phyloP scores from a whole-genome alignment of 2,113 vertebrate species.

The Vulpes vulpes region DNA sequence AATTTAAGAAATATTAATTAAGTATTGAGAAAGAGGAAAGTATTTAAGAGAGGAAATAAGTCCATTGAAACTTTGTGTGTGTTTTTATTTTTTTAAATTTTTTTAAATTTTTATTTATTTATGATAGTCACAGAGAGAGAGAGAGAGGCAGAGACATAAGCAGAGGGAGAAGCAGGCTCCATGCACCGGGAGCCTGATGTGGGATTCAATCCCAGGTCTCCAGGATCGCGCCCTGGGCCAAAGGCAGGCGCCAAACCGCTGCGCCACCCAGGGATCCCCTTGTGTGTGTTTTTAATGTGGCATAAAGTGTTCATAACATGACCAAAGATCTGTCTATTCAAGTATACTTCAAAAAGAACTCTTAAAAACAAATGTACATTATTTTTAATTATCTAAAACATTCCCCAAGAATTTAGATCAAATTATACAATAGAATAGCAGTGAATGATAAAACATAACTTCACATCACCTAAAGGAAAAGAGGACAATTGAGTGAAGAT shows the following conservation, averaged over 20 bases:
- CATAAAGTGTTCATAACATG: constrained; percentile 14
- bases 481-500: constrained; percentile 51
- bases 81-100: not conserved
- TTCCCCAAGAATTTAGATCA: not conserved
- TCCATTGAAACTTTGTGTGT: not conserved
- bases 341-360: constrained; percentile 42
- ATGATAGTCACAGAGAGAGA: no score
- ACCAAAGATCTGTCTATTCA: not conserved
- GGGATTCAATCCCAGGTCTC: no score
- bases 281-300: not conserved
- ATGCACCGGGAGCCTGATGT: no score
- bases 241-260: no score
- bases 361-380: not conserved
- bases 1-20: not conserved
- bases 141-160: no score
- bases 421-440: not conserved
- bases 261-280: no score
- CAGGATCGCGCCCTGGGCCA: no score
- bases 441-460: not conserved
- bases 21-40: not conserved
- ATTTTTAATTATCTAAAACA: constrained; percentile 55
- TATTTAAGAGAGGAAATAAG: not conserved
- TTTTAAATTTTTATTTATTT: no score
- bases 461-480: not conserved
- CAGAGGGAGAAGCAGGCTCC: no score